Evolutionary conservation across 2,797 vertebrate species (phyloP), one percentile per base, ranked within the genome.

Genomic region (Percopsis omiscomaycus): DNA sequence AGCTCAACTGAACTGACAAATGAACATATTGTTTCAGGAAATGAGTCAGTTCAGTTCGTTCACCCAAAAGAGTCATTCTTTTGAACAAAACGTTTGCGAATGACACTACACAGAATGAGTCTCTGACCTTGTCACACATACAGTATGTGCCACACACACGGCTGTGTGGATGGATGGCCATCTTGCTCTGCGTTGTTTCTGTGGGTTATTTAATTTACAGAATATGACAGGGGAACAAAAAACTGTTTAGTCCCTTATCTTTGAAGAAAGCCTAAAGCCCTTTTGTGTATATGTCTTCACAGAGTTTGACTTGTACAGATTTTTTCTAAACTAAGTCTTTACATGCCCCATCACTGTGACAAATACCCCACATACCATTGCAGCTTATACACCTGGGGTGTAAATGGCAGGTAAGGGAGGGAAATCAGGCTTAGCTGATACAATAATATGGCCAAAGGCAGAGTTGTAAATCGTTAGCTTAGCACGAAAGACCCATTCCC

Each of bases 281-380:
- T 47, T 12, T 6, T 9, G 22, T 22, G 22, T 44, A 30, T 28
- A 10, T 29, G 11, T 32, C 8, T 67, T 46, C n/a, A 37, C 45
- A 32, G 14, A 49, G 11, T 55, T 50, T 30, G 27, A 15, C n/a
- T 67, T 59, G 15, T n/a, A 14, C 22, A 52, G 67, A 74, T 62
- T 69, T 69, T 64, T 61, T 63, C 1, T 42, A 70, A 68, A 61
- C 50, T 66, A 48, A 71, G 51, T 69, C 61, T 77, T 83, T 78
- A 64, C 69, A 61, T 48, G 74, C 71, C 71, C 55, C 53, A 61
- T 76, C 69, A 54, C 68, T 66, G 70, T 79, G 81, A 84, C 75
- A 84, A 81, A 83, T 61, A 72, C 56, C 58, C 62, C 27, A 59
- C 75, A 87, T 81, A 77, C 72, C 71, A 68, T 53, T 29, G 56